These are phyloP conservation scores for Poecilia wingei DNA, from an alignment of 2,797 vertebrate species.

Conservation along the genomic window DNA sequence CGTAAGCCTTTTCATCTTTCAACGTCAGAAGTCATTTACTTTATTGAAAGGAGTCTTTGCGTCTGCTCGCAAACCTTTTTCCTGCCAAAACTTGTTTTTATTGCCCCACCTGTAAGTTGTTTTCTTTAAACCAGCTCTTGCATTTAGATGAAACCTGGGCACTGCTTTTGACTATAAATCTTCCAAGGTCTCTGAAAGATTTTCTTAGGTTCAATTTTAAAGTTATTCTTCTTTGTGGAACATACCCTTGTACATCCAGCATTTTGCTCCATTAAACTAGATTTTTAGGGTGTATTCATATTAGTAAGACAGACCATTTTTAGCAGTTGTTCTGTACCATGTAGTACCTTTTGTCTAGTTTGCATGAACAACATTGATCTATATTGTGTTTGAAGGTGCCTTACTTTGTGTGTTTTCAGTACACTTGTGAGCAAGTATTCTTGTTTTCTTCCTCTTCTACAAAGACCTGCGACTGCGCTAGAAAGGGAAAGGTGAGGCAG, in stretches of 20 bases:
- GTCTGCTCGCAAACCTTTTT: neutral
- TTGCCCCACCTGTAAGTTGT: slow-evolving; percentile 9
- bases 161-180: neutral
- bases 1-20: slow-evolving; percentile 30
- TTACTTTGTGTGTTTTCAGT: slow-evolving; percentile 14
- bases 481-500: slow-evolving; percentile 29
- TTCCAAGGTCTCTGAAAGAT: neutral
- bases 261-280: neutral
- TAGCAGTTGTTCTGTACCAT: slow-evolving; percentile 19
- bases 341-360: slow-evolving; percentile 34
- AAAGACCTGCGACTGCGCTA: slow-evolving; percentile 35
- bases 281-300: neutral
- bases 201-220: neutral
- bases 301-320: slow-evolving; percentile 22
- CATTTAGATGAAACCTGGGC: neutral
- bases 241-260: neutral
- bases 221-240: neutral
- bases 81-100: slow-evolving; percentile 26
- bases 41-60: slow-evolving; percentile 15
- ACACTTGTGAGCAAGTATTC: slow-evolving; percentile 15
- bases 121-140: slow-evolving; percentile 20
- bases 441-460: slow-evolving; percentile 14
- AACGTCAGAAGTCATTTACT: slow-evolving; percentile 20
- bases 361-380: slow-evolving; percentile 53
- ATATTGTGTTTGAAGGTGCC: slow-evolving; percentile 8